phyloP scores from a whole-genome alignment of 64 coral and sea anemone genomes.

The Actinia equina region DNA sequence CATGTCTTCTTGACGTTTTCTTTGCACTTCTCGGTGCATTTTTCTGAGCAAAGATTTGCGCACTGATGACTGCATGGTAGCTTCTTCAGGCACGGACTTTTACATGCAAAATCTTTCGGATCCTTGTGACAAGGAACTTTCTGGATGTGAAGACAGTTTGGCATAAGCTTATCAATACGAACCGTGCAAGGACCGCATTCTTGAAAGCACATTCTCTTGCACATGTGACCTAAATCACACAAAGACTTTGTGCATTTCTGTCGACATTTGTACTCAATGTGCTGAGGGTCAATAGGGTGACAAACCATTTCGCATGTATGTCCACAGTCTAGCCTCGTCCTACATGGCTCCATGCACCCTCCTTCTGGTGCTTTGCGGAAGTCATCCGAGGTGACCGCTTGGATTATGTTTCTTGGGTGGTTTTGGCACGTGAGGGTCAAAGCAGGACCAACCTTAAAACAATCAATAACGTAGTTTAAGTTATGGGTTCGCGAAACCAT shows the following conservation, averaged over 20 bases:
- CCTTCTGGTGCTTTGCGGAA: constrained; percentile 64
- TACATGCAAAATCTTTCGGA: constrained; percentile 29
- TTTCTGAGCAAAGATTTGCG: constrained; percentile 44
- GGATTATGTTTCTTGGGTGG: constrained; percentile 39
- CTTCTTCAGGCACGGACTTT: constrained; percentile 24
- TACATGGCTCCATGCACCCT: constrained; percentile 54
- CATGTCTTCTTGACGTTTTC: constrained; percentile 26
- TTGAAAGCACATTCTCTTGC: constrained; percentile 38
- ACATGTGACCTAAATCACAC: constrained; percentile 33
- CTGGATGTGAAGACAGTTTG: constrained; percentile 26
- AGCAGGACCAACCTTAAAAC: constrained; percentile 21
- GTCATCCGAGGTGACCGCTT: constrained; percentile 33
- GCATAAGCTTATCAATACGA: constrained; percentile 19
- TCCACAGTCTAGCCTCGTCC: constrained; percentile 53
- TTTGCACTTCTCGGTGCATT: constrained; percentile 49
- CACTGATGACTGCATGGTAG: constrained; percentile 77
- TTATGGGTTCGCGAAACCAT: no score
- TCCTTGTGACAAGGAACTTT: constrained; percentile 32
- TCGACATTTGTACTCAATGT: constrained; percentile 54
- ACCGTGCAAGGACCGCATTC: constrained; percentile 36
- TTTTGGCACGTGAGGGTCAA: constrained; percentile 55
- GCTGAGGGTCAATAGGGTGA: constrained; percentile 67
- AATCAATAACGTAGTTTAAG: background rate
- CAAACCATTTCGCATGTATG: constrained; percentile 64
- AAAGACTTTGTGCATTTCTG: constrained; percentile 33